Evolutionary conservation across 2,888 invertebrate species (phyloP).

Genomic region (Agapetus fuscipes): DNA sequence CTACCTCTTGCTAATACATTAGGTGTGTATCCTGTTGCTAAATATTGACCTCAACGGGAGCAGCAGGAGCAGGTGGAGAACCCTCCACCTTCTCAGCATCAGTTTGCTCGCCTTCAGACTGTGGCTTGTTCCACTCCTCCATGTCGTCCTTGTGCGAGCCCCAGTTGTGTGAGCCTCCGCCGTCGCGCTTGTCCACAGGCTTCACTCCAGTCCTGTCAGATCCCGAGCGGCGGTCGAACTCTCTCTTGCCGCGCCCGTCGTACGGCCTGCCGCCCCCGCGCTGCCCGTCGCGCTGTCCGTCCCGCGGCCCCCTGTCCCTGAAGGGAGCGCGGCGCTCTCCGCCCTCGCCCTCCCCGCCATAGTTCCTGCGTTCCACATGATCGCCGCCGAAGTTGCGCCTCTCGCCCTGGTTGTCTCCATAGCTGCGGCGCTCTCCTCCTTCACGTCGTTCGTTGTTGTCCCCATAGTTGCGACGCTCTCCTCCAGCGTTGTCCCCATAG

Average conservation of each 20-base stretch:
- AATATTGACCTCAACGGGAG: conserved; percentile 32
- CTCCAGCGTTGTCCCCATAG: conserved; percentile 26
- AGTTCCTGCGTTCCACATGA: conserved; percentile 34
- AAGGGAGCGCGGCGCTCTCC: conserved; percentile 40
- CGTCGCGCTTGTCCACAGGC: conserved; percentile 88
- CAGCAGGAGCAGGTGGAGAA: conserved; percentile 31
- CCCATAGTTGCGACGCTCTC: conserved; percentile 36
- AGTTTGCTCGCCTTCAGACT: conserved; percentile 39
- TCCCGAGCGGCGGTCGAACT: conserved; percentile 91
- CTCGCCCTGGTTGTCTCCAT: conserved; percentile 32
- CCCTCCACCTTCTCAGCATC: conserved; percentile 43
- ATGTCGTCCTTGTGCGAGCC: conserved; percentile 87
- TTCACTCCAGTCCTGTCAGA: conserved; percentile 93
- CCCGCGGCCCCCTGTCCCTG: conserved; percentile 28
- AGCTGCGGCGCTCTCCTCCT: conserved; percentile 22
- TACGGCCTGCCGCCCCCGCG: conserved; percentile 51
- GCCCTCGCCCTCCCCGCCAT: conserved; percentile 35
- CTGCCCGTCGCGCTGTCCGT: conserved; percentile 27
- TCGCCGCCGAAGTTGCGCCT: conserved; percentile 26
- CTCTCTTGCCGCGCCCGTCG: conserved; percentile 75
- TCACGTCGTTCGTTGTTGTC: conserved; percentile 28
- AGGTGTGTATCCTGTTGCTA: too few species aligned
- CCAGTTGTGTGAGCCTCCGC: conserved; percentile 93
- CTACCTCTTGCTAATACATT: too few species aligned
- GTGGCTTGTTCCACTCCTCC: conserved; percentile 46